A percentile compares a stretch with the other conserved stretches of the same genome.
Evolutionary conservation across 2,113 vertebrate species (phyloP).

Genomic region (Corynorhinus townsendii): DNA sequence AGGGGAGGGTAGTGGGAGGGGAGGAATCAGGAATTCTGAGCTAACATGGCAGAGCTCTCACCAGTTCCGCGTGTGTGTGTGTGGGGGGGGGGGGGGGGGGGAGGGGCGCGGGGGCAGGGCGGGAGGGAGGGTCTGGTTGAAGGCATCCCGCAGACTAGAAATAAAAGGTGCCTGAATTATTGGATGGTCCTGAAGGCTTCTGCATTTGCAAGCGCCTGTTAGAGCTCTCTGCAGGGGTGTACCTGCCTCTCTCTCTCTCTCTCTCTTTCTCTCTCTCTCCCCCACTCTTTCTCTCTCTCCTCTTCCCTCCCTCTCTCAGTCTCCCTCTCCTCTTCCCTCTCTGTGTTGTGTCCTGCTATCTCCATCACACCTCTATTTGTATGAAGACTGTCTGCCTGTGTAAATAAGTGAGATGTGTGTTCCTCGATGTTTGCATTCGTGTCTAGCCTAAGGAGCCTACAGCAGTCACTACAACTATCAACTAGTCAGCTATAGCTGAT

Average conservation of each 20-base stretch:
- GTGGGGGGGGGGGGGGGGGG: slow-evolving; percentile 24
- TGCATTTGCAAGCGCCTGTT: slow-evolving; percentile 80
- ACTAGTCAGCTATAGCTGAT: slow-evolving; percentile 81
- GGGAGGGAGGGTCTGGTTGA: slow-evolving; percentile 72
- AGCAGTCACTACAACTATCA: slow-evolving; percentile 80
- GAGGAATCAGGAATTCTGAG: slow-evolving; percentile 79
- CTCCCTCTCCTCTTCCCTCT: slow-evolving; percentile 72
- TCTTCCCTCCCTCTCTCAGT: slow-evolving; percentile 68
- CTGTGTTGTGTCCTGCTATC: slow-evolving; percentile 79
- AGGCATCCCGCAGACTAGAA: slow-evolving; percentile 80
- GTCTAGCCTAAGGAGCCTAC: slow-evolving; percentile 78
- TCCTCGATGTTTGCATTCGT: slow-evolving; percentile 79
- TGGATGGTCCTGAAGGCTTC: slow-evolving; percentile 80
- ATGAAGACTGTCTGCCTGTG: slow-evolving; percentile 78
- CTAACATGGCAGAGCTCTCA: slow-evolving; percentile 83
- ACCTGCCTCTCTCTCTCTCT: slow-evolving; percentile 76
- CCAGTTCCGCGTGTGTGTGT: slow-evolving; percentile 74
- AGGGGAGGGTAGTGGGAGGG: slow-evolving; percentile 52
- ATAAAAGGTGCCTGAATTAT: slow-evolving; percentile 81
- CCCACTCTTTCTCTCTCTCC: slow-evolving; percentile 54
- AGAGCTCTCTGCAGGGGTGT: slow-evolving; percentile 80
- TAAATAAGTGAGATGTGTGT: slow-evolving; percentile 75
- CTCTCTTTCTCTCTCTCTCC: slow-evolving; percentile 60
- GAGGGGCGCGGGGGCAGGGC: too few species aligned
- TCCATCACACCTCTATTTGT: slow-evolving; percentile 78